Conservation (phyloP, 2,888 invertebrate species). For the Odontocolon sp. region DNA sequence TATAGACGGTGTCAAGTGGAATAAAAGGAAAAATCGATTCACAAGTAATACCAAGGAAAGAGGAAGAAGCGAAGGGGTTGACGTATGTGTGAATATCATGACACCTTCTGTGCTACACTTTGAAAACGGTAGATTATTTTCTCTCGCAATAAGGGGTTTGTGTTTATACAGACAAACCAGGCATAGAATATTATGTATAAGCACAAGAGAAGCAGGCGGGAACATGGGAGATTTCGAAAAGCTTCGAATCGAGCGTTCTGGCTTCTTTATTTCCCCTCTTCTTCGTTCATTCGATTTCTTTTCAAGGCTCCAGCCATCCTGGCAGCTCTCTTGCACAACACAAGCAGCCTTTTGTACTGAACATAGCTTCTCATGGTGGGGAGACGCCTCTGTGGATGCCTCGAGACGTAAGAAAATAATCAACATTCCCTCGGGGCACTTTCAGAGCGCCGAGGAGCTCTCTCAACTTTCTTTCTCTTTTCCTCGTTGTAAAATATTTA, state of each 20-base stretch:
- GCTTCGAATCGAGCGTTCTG: slow-evolving; percentile 29
- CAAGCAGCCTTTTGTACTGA: slow-evolving; percentile 39
- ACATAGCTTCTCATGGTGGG: slow-evolving; percentile 26
- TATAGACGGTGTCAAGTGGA: slow-evolving; percentile 6
- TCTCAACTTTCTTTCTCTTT: background rate
- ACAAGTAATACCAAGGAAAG: background rate
- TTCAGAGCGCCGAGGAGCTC: slow-evolving; percentile 1
- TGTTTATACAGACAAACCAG: slow-evolving; percentile 18
- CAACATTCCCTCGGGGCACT: slow-evolving; percentile 52
- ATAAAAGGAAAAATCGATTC: slow-evolving; percentile 13
- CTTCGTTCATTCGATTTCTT: slow-evolving; percentile 22
- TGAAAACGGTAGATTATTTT: slow-evolving; percentile 22
- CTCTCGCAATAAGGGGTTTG: slow-evolving; percentile 8
- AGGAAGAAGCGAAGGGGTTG: background rate
- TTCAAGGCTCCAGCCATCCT: slow-evolving; percentile 19
- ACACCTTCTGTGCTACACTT: background rate
- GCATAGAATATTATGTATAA: slow-evolving; percentile 2
- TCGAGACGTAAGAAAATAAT: slow-evolving; percentile 56
- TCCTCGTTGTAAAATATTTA: slow-evolving; percentile 48
- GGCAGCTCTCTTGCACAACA: slow-evolving; percentile 39
- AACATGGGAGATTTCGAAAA: slow-evolving; percentile 10
- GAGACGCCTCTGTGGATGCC: slow-evolving; percentile 18
- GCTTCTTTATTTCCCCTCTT: slow-evolving; percentile 22
- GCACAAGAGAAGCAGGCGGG: slow-evolving; percentile 1
- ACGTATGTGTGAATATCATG: slow-evolving; percentile 1